Evolutionary conservation across 2,797 vertebrate genomes (phyloP).

Genomic region (Alcedo quadribrachys): DNA sequence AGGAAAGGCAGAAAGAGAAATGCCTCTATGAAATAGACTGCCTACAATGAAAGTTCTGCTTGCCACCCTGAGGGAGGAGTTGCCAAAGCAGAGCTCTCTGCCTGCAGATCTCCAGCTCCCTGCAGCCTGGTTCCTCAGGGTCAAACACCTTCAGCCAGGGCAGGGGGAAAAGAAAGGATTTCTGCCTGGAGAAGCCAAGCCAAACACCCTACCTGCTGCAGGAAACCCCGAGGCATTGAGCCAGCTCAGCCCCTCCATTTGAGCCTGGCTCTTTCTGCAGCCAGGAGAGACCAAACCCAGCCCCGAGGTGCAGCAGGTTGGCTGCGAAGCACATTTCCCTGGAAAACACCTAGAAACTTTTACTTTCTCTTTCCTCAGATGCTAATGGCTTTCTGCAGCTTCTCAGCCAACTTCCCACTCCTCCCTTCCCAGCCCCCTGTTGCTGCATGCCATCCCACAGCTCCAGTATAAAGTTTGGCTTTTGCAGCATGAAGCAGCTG

Average conservation of each 20-base stretch:
- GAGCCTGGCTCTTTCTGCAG: background rate
- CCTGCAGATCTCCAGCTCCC: conserved; percentile 10
- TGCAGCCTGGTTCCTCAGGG: background rate
- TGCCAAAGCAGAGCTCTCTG: conserved; percentile 36
- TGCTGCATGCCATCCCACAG: conserved; percentile 90
- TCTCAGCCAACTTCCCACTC: conserved; percentile 78
- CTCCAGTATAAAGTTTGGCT: conserved; percentile 95
- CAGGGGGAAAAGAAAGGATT: background rate
- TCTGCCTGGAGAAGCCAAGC: background rate
- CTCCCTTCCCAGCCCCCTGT: conserved; percentile 89
- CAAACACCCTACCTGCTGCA: background rate
- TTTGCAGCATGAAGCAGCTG: conserved; percentile 98
- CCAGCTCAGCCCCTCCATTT: background rate
- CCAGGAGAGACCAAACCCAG: background rate
- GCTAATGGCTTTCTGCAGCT: conserved; percentile 71
- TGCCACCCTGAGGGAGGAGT: conserved; percentile 17
- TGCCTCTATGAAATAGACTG: conserved; percentile 26
- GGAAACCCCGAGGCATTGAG: background rate
- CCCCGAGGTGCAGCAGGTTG: background rate
- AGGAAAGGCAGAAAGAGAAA: background rate
- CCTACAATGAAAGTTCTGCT: conserved; percentile 53
- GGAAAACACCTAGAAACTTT: conserved; percentile 76
- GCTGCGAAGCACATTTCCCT: conserved; percentile 47
- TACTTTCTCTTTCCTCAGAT: conserved; percentile 76
- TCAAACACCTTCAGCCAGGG: background rate